Percentiles rank a stretch among this genome's conserved stretches.
These are phyloP conservation scores for Quadroppia sp. DNA, from an alignment of 2,888 invertebrate genomes.

Conservation along the genomic window DNA sequence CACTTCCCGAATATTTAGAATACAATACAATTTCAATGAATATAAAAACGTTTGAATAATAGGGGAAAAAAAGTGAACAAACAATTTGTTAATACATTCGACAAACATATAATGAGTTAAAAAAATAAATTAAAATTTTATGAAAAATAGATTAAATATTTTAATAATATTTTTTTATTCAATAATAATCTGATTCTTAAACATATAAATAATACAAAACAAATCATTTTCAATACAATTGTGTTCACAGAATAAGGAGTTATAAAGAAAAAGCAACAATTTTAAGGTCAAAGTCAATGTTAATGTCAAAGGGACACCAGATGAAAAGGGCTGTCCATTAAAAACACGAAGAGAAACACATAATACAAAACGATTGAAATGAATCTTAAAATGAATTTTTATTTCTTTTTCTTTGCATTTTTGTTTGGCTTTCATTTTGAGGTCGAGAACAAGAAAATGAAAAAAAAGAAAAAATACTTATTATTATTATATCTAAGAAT, in stretches of 20 bases:
- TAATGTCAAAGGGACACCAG: background rate
- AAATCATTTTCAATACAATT: too few relatives aligned
- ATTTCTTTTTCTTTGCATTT: background rate
- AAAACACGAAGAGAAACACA: background rate
- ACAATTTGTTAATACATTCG: background rate
- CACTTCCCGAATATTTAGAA: constrained; percentile 15
- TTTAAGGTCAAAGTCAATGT: constrained; percentile 8
- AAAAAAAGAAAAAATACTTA: background rate
- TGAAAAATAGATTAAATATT: background rate
- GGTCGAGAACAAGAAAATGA: background rate
- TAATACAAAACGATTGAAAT: background rate
- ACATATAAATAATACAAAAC: too few relatives aligned
- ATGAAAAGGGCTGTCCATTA: background rate
- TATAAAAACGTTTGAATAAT: background rate
- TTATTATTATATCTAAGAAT: too few relatives aligned
- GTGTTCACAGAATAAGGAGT: too few relatives aligned
- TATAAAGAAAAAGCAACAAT: background rate
- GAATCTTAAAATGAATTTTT: background rate
- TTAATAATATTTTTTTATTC: background rate
- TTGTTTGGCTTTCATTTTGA: background rate
- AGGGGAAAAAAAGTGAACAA: background rate
- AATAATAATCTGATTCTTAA: too few relatives aligned
- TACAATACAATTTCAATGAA: background rate
- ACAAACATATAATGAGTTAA: background rate
- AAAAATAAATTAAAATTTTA: background rate